Conservation (phyloP, 2,113 vertebrate genomes). For the Cheilinus undulatus region DNA sequence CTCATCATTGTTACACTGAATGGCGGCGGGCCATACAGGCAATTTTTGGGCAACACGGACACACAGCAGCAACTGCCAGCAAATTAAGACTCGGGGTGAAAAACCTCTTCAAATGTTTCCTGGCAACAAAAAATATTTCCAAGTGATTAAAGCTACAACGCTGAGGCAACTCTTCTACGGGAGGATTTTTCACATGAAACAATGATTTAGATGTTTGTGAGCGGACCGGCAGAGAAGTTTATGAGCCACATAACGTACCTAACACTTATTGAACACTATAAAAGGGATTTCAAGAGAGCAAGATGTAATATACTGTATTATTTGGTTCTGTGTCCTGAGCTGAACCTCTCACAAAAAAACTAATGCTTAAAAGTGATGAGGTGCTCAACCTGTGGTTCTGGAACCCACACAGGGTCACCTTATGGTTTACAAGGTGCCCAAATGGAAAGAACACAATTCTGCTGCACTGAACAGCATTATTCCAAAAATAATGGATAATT, state of each 20-base stretch:
- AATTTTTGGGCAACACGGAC: conserved; percentile 59
- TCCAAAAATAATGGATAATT: too few species aligned
- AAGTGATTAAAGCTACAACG: conserved; percentile 73
- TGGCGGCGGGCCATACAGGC: conserved; percentile 40
- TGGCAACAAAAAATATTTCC: conserved; percentile 79
- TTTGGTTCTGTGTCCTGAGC: conserved; percentile 27
- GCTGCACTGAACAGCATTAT: too few species aligned
- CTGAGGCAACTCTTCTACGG: conserved; percentile 53
- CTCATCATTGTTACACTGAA: conserved; percentile 39
- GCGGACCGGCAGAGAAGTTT: conserved; percentile 42
- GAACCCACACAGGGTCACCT: not conserved
- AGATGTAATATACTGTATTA: conserved; percentile 15
- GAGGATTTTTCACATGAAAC: conserved; percentile 48
- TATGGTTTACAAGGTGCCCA: not conserved
- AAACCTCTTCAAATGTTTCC: conserved; percentile 77
- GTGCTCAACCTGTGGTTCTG: not conserved
- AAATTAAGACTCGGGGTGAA: conserved; percentile 63
- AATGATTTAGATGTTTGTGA: conserved; percentile 60
- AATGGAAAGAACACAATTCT: not conserved
- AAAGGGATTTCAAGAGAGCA: conserved; percentile 26
- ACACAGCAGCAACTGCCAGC: conserved; percentile 56
- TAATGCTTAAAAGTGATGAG: not conserved
- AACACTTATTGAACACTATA: conserved; percentile 51
- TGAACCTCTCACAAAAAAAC: conserved; percentile 33
- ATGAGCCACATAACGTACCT: conserved; percentile 51